Evolutionary conservation across 92 coral and sea anemone genomes (phyloP).

Genomic region (Paragorgia papillata): DNA sequence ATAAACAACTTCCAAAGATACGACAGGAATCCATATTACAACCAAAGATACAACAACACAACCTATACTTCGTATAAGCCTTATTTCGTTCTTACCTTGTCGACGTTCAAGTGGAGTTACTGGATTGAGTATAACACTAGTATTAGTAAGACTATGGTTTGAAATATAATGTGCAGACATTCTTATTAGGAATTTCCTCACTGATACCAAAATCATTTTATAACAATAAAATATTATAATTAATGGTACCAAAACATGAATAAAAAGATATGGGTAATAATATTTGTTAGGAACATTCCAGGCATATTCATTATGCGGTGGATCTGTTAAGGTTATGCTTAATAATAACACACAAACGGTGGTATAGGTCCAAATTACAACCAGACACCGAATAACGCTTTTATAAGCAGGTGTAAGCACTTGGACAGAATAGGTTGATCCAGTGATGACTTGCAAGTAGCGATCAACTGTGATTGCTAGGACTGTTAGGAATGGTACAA

Average conservation of each 20-base stretch:
- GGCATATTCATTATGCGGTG: constrained; percentile 43
- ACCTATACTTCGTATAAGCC: constrained; percentile 62
- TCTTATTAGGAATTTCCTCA: constrained; percentile 36
- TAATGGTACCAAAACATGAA: constrained; percentile 58
- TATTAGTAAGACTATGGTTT: neutral
- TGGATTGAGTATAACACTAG: neutral
- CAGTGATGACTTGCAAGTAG: constrained; percentile 23
- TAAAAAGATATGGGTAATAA: constrained; percentile 55
- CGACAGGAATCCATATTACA: constrained; percentile 62
- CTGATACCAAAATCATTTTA: constrained; percentile 44
- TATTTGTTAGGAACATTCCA: constrained; percentile 55
- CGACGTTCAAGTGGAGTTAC: constrained; percentile 12
- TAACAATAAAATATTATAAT: constrained; percentile 53
- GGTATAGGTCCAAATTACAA: constrained; percentile 21
- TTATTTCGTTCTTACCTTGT: constrained; percentile 36
- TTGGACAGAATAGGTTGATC: neutral
- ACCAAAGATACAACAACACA: constrained; percentile 58
- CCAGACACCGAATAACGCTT: neutral
- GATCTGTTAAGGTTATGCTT: constrained; percentile 20
- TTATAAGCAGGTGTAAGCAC: neutral
- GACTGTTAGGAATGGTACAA: constrained; percentile 55
- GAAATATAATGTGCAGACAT: neutral
- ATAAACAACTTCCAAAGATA: constrained; percentile 55
- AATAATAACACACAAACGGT: constrained; percentile 36
- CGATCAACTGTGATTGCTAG: constrained; percentile 56